Conservation (phyloP, 2,888 invertebrate species). For the Dysmachus trigonus region DNA sequence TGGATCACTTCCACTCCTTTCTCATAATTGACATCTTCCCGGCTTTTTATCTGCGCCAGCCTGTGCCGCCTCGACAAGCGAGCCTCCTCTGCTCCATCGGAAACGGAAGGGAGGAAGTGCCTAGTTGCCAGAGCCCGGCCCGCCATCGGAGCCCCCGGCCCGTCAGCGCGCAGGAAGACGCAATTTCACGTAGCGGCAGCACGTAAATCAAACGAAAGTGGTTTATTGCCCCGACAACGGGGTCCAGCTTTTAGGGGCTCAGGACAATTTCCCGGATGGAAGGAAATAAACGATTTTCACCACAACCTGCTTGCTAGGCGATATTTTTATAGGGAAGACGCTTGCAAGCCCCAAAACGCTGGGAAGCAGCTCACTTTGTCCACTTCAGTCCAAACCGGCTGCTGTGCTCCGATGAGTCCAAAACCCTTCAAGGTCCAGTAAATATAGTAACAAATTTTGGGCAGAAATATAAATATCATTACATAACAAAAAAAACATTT, state of each 20-base stretch:
- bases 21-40: conserved; percentile 17
- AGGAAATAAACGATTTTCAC: neutral
- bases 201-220: neutral
- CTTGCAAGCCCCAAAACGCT: neutral
- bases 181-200: neutral
- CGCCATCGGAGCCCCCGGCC: neutral
- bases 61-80: neutral
- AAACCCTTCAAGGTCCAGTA: neutral
- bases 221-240: neutral
- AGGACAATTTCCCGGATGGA: neutral
- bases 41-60: neutral
- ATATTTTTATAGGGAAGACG: neutral
- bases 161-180: neutral
- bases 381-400: neutral
- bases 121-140: neutral
- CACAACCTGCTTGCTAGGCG: neutral
- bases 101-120: neutral
- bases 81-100: neutral
- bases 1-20: conserved; percentile 6
- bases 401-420: neutral
- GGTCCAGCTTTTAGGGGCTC: neutral
- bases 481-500: too few relatives aligned
- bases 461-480: too few relatives aligned
- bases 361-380: neutral
- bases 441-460: too few relatives aligned